Evolutionary conservation across 1,140 invertebrate species (phyloP), one percentile per base, ranked within the genome.

Genomic region (Anastrepha obliqua): DNA sequence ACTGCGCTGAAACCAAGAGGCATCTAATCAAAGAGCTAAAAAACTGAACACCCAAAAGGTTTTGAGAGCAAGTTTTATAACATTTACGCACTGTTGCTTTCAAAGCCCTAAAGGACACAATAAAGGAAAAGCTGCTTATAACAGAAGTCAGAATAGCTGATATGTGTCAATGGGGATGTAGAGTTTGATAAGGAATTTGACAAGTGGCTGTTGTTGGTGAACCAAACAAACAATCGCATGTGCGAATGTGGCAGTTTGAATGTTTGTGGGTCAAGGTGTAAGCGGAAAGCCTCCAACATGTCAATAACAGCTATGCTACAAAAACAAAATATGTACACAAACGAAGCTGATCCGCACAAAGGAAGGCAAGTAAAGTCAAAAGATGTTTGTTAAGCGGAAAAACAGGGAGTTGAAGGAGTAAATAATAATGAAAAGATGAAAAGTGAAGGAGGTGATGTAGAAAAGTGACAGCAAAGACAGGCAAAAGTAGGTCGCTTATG

Each of bases 241-340:
- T 1, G 60, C 11, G 3, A 13, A 64, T 64, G 0, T 64, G 0
- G 9, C 11, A 13, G 60, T n/a, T 64, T 15, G 60, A 47, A 11
- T 17, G 15, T 44, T 47, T 47, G 6, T 9, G 64, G 47, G 60
- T 13, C 60, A 5, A 8, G 13, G 44, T 81, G 44, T 29, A 20
- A 47, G 47, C 44, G 47, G 70, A 47, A 15, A 81, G 47, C 74
- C 20, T 2, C 9, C 74, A 81, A 42, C 20, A 55, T 55, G 74
- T 58, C 74, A 81, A 81, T 81, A 81, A 81, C 74, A 55, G 74
- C 55, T 81, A 55, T 29, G n/a, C n/a, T 17, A 58, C 44, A 47
- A 81, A 29, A 44, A 55, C 47, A 81, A 6, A 81, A 55, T 55
- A 29, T 29, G 1, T 29, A 29, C 29, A 29, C 29, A 29, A 81